Percentiles rank a stretch among this genome's conserved stretches.
phyloP scores from a whole-genome alignment of 1,140 invertebrate genomes.

The Meloidogyne floridensis region DNA sequence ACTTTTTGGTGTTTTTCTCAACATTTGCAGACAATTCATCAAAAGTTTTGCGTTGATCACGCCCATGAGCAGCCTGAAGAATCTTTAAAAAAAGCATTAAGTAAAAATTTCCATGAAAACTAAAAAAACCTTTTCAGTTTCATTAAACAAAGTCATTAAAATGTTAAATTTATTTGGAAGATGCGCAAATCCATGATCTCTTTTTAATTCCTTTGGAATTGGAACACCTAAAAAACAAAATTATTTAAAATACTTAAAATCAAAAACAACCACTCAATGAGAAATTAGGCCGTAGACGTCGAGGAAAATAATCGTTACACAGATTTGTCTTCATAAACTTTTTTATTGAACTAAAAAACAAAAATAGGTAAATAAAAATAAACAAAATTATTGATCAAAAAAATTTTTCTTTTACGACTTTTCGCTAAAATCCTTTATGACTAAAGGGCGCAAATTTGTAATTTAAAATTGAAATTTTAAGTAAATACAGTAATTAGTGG shows the following conservation, averaged over 20 bases:
- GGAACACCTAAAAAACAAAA: not conserved
- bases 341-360: not conserved
- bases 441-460: not conserved
- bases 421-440: not conserved
- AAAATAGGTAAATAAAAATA: not conserved
- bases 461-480: not conserved
- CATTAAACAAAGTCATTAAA: conserved; percentile 18
- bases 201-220: conserved; percentile 17
- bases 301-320: not conserved
- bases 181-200: conserved; percentile 16
- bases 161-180: conserved; percentile 22
- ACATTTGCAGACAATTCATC: conserved; percentile 17
- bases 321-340: not conserved
- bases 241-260: not conserved
- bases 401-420: not conserved
- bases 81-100: not conserved
- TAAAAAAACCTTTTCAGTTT: conserved; percentile 11
- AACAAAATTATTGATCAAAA: not conserved
- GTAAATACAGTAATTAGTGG: no score
- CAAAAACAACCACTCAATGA: not conserved
- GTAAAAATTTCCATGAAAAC: not conserved
- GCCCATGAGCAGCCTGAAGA: conserved; percentile 15
- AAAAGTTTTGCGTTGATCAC: conserved; percentile 27
- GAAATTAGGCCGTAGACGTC: not conserved
- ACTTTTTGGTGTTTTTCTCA: conserved; percentile 24